Evolutionary conservation across 1,140 invertebrate species (phyloP).

Genomic region (Theocolax elegans): DNA sequence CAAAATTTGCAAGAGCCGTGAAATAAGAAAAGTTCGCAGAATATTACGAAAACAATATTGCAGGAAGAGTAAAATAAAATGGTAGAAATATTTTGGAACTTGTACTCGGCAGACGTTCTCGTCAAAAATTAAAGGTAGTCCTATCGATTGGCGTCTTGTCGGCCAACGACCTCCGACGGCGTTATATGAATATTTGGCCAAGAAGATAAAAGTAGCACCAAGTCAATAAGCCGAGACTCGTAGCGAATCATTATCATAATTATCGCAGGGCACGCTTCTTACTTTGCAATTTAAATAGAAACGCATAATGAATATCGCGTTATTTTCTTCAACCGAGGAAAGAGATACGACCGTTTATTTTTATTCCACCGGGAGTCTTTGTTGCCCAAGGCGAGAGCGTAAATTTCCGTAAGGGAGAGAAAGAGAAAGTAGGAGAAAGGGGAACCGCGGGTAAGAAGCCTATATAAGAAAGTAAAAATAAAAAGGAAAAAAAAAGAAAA

Average conservation of each 20-base stretch:
- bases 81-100: background rate
- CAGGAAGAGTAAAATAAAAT: no score
- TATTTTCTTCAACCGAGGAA: background rate
- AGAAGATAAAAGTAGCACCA: background rate
- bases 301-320: background rate
- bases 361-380: background rate
- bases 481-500: background rate
- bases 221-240: background rate
- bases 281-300: no score
- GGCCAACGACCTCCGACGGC: conserved; percentile 19
- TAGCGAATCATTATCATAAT: background rate
- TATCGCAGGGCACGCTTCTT: no score
- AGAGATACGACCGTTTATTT: background rate
- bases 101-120: background rate
- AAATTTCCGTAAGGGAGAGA: background rate
- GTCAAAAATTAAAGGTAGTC: conserved; percentile 16
- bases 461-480: background rate
- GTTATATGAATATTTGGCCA: conserved; percentile 7
- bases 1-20: no score
- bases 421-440: no score
- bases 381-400: background rate
- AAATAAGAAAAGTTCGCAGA: no score
- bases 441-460: background rate
- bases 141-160: conserved; percentile 5
- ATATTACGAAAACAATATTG: no score